Evolutionary conservation across 2,888 invertebrate genomes (phyloP), one percentile per base, ranked within the genome.

Genomic region (Idaea straminata): DNA sequence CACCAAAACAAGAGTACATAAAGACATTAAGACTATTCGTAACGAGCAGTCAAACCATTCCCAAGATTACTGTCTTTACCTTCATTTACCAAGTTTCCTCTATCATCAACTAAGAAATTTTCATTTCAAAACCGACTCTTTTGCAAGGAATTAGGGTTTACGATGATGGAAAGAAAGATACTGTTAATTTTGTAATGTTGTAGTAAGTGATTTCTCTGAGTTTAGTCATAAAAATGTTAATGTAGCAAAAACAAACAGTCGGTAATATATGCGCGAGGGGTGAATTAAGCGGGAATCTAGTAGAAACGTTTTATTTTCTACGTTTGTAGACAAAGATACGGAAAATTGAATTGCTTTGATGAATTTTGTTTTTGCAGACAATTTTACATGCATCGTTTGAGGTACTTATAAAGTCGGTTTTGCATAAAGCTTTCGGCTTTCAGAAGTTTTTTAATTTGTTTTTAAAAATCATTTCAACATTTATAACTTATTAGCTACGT

Each of bases 151-250:
- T 59, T 70, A 77, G 68, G 71, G 63, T 6, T 65, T 57, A 34
- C n/a, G 59, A 63, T 64, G 58, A 59, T 38, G 62, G 58, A 66
- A 61, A 38, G 10, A 15, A 7, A 62, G 57, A 35, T 62, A 47
- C 70, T 47, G 67, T 71, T 69, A 78, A 73, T 77, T 77, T 81
- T 75, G 82, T 75, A 77, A 81, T 77, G 81, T 80, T 80, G 75
- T 78, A 86, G 81, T 86, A 87, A 89, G 88, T 86, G 89, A 89
- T 90, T 89, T 83, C 85, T 88, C 87, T 88, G 84, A 85, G 87
- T 88, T 86, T 86, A 89, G 90, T 89, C 88, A 92, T 92, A 92
- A 92, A 92, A 92, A 92, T 92, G 92, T 91, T 89, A 92, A 92
- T 92, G 90, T 84, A 80, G 85, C 86, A 87, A 89, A 91, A 91